Evolutionary conservation across 1,140 invertebrate genomes (phyloP), one percentile per base, ranked within the genome.

Genomic region (Paramacrobiotus metropolitanus): DNA sequence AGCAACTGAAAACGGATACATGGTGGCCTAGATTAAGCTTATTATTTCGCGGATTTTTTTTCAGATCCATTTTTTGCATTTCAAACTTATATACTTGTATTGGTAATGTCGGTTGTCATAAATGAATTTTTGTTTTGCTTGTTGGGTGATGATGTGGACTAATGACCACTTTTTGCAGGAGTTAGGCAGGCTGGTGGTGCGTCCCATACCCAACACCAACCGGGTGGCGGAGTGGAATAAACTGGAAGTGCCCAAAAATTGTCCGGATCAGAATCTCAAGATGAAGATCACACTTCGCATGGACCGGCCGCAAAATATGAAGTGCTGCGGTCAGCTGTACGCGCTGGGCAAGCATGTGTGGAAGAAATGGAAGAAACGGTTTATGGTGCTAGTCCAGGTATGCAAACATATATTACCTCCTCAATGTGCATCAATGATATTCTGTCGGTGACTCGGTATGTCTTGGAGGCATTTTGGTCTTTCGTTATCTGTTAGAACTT

Each of bases 301-400:
- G 82, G 95, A 98, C 70, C 98, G 96, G 71, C 94, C 95, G 24
- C 79, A 94, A 59, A 98, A 98, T 71, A 91, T 99, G 86, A 99
- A 99, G 72, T 92, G 98, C 72, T 90, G 87, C 74, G 89, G 89
- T 80, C 84, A 92, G 72, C 77, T 96, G 28, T 95, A 89, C 74
- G 88, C 86, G 3, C 78, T 91, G 67, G 94, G 94, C 29, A 96
- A 96, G 78, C 86, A 83, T 62, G 89, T 96, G 0, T 99, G 94
- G 94, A 94, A 96, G 70, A 98, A 98, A 72, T 98, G 93, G 92
- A 98, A 98, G 75, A 87, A 88, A 69, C 79, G 95, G 63, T 99
- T 97, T 75, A 95, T 90, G 79, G 90, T 96, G 63, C 75, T 99
- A 60, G 93, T 98, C 44, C 94, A 99, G 80, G 76, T 77, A 68